Base-by-base conservation (phyloP, 2,797 vertebrate genomes). In the Thripadectes ignobilis region DNA sequence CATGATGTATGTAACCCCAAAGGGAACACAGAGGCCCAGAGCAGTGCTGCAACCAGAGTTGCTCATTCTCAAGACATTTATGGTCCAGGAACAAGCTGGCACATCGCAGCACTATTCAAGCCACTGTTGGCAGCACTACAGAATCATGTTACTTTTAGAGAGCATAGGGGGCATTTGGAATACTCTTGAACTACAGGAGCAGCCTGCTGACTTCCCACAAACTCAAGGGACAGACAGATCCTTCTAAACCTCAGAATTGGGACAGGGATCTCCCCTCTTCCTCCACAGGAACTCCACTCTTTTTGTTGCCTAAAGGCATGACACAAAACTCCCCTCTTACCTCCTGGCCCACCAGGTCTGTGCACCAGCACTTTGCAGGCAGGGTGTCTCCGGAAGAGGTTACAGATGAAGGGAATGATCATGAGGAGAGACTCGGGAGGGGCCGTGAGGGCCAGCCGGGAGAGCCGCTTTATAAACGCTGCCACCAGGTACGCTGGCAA, bases 401-500 rank as follows among this genome's bases (percentile, higher is more conserved):
- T 99, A 83, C 98, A 99, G 97, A 99, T 97, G 96, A 99, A 99
- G 32, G 99, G 99, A 78, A 99, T 97, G 77, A 98, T 94, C 85
- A 99, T 98, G 63, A 99, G 98, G 5, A 99, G 98, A 27, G 98
- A 98, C 43, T 99, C 98, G 0, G 99, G 98, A 1, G 99, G 99
- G 0, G 99, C 99, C 0, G 98, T 98, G 66, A 99, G 98, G 3
- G 99, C 98, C 95, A 99, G 96, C 6, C 98, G 98, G 20, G 99
- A 94, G 61, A 99, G 97, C 1, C 99, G 98, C 96, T 99, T 99
- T 88, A 98, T 98, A 43, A 99, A 99, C 0, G 99, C 99, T 2
- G 99, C 99, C 93, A 99, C 99, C 38, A 99, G 97, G 93, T 99
- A 99, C 0, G 99, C 98, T 0, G 99, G 99, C 85, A 99, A 94